phyloP scores from a whole-genome alignment of 1,140 invertebrate species.

The Thereuonema tuberculata region DNA sequence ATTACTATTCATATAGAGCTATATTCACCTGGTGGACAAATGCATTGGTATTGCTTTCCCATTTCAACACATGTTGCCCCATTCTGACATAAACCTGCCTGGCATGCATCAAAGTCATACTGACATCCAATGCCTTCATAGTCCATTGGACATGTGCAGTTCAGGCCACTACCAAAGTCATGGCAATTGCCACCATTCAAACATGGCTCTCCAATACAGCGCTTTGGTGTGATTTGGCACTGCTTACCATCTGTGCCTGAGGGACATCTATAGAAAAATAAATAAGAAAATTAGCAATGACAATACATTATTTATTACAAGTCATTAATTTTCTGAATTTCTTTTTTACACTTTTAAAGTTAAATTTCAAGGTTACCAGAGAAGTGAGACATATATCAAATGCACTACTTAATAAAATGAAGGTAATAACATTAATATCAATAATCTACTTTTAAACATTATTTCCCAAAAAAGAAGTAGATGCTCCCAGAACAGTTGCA shows the following conservation, averaged over 20 bases:
- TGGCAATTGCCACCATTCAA: constrained; percentile 88
- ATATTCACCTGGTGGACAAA: constrained; percentile 62
- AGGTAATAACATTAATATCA: too few relatives aligned
- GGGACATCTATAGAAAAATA: constrained; percentile 48
- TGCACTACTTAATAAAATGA: too few relatives aligned
- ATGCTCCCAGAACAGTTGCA: too few relatives aligned
- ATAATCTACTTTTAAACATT: too few relatives aligned
- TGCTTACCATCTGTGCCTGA: constrained; percentile 87
- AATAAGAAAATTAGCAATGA: not conserved
- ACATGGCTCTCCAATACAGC: constrained; percentile 89
- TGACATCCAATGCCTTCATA: constrained; percentile 81
- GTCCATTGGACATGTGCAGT: constrained; percentile 77
- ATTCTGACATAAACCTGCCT: constrained; percentile 73
- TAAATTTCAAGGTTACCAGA: too few relatives aligned
- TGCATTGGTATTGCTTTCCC: constrained; percentile 66
- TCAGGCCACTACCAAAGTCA: constrained; percentile 86
- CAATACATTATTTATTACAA: not conserved
- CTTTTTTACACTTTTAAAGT: too few relatives aligned
- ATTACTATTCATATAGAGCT: not conserved
- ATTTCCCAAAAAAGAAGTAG: too few relatives aligned
- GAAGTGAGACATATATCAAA: too few relatives aligned
- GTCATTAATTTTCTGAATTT: too few relatives aligned
- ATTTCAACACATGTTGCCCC: constrained; percentile 79
- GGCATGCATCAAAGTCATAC: constrained; percentile 84
- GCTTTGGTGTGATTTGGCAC: constrained; percentile 85